Evolutionary conservation across 2,888 invertebrate genomes (phyloP).

Genomic region (Macroteleia sp.): DNA sequence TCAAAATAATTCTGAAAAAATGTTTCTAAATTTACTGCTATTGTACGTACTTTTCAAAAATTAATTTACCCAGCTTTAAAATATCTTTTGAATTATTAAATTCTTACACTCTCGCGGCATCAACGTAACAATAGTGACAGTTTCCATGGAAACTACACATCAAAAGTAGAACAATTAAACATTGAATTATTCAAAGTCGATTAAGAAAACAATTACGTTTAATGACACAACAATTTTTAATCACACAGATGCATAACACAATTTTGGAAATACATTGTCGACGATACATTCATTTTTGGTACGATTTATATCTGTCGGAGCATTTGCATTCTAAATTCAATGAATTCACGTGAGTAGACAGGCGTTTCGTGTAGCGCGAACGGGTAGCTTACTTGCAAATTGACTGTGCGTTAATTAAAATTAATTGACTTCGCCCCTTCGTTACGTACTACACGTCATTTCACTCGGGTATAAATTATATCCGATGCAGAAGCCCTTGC

Average conservation of each 20-base stretch:
- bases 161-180: not conserved
- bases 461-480: slow-evolving; percentile 73
- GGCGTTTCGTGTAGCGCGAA: slow-evolving; percentile 53
- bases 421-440: slow-evolving; percentile 76
- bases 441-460: slow-evolving; percentile 59
- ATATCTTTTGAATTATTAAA: no score
- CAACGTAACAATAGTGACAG: not conserved
- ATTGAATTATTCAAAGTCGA: slow-evolving; percentile 13
- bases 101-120: no score
- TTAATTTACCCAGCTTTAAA: no score
- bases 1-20: no score
- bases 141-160: not conserved
- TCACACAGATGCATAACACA: not conserved
- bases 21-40: no score
- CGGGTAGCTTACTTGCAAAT: slow-evolving; percentile 69
- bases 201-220: slow-evolving; percentile 16
- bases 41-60: no score
- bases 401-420: slow-evolving; percentile 78
- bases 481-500: slow-evolving; percentile 71
- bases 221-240: slow-evolving; percentile 21
- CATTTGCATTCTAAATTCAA: slow-evolving; percentile 59
- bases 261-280: slow-evolving; percentile 5
- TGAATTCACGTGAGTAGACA: slow-evolving; percentile 53
- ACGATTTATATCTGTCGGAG: slow-evolving; percentile 54
- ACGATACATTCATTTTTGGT: slow-evolving; percentile 34